A percentile compares a stretch with the other conserved stretches of the same genome.
Evolutionary conservation across 2,113 vertebrate species (phyloP).

Genomic region (Scomber scombrus): DNA sequence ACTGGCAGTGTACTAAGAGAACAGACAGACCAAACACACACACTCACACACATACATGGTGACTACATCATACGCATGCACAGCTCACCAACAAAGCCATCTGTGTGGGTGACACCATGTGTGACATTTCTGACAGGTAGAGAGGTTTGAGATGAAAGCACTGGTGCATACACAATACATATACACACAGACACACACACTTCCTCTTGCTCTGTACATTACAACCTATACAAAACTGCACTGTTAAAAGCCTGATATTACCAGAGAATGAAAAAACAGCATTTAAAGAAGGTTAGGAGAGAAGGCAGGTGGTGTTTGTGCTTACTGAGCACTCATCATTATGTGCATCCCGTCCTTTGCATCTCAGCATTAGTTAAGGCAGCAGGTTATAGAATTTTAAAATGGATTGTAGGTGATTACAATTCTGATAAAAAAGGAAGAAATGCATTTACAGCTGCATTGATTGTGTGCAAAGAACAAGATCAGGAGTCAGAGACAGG

Average conservation of each 20-base stretch:
- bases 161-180: constrained; percentile 8
- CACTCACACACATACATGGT: neutral
- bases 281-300: constrained; percentile 29
- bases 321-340: constrained; percentile 31
- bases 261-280: constrained; percentile 37
- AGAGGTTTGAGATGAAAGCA: constrained; percentile 42
- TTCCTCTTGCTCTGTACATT: constrained; percentile 9
- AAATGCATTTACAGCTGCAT: constrained; percentile 44
- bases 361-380: constrained; percentile 15
- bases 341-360: constrained; percentile 16
- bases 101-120: constrained; percentile 51
- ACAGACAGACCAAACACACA: neutral
- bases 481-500: constrained; percentile 25
- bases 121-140: constrained; percentile 69
- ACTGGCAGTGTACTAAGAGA: constrained; percentile 39
- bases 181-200: constrained; percentile 10
- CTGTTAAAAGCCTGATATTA: constrained; percentile 40
- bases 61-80: constrained; percentile 30
- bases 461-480: constrained; percentile 23
- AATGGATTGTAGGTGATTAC: constrained; percentile 33
- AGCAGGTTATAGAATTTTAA: constrained; percentile 30
- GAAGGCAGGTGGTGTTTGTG: constrained; percentile 45
- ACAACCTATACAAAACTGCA: constrained; percentile 45
- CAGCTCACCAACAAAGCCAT: constrained; percentile 60
- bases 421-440: constrained; percentile 35